Conservation (phyloP, 2,888 invertebrate genomes). For the Meloe dianella region DNA sequence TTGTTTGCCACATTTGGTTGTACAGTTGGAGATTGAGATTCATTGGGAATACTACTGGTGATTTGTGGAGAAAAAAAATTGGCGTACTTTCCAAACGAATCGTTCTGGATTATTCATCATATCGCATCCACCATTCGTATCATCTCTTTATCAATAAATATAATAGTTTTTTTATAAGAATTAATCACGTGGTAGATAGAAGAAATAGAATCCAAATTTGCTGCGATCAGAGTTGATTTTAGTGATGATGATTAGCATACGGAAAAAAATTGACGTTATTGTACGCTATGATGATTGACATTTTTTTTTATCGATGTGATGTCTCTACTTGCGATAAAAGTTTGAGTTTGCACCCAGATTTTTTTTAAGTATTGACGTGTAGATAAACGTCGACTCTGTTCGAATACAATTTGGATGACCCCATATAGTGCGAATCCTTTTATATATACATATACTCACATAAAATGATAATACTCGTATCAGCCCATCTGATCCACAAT, state of each 20-base stretch:
- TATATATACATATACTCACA: background rate
- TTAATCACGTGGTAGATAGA: background rate
- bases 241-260: too few species aligned
- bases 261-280: too few species aligned
- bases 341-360: too few species aligned
- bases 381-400: too few species aligned
- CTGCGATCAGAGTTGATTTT: background rate
- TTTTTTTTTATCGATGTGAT: too few species aligned
- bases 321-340: too few species aligned
- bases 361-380: too few species aligned
- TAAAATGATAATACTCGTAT: background rate
- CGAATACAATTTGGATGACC: background rate
- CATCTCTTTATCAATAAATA: slow-evolving; percentile 4
- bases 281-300: too few species aligned
- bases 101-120: background rate
- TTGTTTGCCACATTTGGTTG: too few species aligned
- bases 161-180: background rate
- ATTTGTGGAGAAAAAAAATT: background rate
- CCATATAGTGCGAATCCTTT: background rate
- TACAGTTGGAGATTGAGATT: background rate
- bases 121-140: background rate
- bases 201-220: background rate
- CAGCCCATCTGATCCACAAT: background rate
- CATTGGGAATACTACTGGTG: background rate
- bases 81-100: background rate